Base-by-base conservation (phyloP, 2,113 vertebrate genomes). In the Sapayoa aenigma region DNA sequence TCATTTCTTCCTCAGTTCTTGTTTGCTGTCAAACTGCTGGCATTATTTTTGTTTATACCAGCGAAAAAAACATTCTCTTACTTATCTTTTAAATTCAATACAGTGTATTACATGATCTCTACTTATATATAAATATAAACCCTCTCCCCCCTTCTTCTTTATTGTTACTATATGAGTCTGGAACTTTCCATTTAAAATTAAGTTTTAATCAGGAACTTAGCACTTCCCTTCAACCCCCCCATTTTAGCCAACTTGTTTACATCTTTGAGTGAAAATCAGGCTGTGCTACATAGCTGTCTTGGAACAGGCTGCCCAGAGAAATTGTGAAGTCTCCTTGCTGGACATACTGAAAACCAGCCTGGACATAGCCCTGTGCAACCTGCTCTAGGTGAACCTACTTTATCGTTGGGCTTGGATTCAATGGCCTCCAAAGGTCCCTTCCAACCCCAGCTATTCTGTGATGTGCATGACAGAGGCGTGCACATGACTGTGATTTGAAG, bases 11-110 rank as follows among this genome's bases (percentile, higher is more conserved):
- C 33, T 9, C 11, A 52, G 7, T 82, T 84, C n/a, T 94, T 91
- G 66, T 82, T 94, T 84, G 46, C 59, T 66, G 72, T 77, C 56
- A 27, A 46, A 81, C 31, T 71, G 63, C 68, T 89, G 90, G 72
- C 72, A 78, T 88, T 85, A 39, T 85, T 93, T 83, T 93, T 94
- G 92, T 94, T 95, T 95, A 92, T 66, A 67, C 16, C 5, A 2
- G 68, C 81, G 84, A 67, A 78, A 73, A 92, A 75, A 68, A 33
- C 83, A 87, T 96, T 93, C 92, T 94, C 44, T 95, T 79, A 59
- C 83, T 95, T 95, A 93, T 23, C 85, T 92, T 90, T 80, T 67
- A 77, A 88, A 81, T 33, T 92, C 80, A 74, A 15, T 66, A 9
- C 49, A 27, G 39, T 73, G 37, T 90, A 42, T 69, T 92, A 13